phyloP scores from a whole-genome alignment of 2,113 vertebrate species.

The Phaetusa simplex region DNA sequence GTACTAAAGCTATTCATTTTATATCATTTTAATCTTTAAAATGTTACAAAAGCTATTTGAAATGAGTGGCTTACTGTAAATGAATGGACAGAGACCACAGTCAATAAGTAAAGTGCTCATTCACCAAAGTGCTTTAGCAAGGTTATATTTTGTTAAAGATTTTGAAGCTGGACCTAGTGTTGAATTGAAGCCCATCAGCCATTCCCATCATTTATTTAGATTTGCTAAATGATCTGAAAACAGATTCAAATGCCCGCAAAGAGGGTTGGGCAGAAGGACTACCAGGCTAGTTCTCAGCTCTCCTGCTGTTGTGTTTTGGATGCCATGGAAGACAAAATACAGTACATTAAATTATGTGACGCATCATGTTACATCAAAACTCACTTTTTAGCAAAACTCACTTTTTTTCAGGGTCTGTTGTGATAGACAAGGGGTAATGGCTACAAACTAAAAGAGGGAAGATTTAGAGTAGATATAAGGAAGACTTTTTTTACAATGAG shows the following conservation, averaged over 20 bases:
- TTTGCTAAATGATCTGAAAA: conserved; percentile 25
- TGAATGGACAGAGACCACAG: conserved; percentile 48
- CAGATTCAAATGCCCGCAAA: background rate
- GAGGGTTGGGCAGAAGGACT: background rate
- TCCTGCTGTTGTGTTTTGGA: background rate
- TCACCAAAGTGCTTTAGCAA: conserved; percentile 50
- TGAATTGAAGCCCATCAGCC: conserved; percentile 23
- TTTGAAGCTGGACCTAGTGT: conserved; percentile 6
- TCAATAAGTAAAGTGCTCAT: conserved; percentile 65
- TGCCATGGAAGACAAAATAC: background rate
- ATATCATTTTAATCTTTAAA: conserved; percentile 65
- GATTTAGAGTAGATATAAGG: background rate
- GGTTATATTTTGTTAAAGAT: conserved; percentile 48
- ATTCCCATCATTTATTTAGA: conserved; percentile 16
- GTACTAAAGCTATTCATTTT: conserved; percentile 56
- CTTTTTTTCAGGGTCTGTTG: background rate
- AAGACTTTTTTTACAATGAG: background rate
- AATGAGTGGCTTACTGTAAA: conserved; percentile 63
- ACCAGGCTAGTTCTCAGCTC: background rate
- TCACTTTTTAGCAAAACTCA: background rate
- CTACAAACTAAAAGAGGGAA: background rate
- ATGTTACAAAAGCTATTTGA: conserved; percentile 61
- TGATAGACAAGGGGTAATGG: background rate
- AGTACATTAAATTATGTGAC: background rate
- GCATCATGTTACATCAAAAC: background rate